Evolutionary conservation across 2,113 vertebrate genomes (phyloP).

Genomic region (Takifugu flavidus): DNA sequence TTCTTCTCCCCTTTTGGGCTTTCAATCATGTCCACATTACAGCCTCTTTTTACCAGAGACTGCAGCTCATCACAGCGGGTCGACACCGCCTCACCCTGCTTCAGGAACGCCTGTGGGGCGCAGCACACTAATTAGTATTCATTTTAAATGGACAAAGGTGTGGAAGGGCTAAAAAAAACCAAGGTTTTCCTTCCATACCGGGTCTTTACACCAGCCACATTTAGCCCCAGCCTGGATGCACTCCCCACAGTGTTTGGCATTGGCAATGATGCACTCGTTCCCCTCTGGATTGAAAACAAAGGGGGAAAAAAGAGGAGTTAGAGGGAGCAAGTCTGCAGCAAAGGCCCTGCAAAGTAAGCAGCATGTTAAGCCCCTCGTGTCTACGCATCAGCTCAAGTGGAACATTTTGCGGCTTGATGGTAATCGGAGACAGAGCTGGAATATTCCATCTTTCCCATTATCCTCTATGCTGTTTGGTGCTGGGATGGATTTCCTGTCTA

Average conservation of each 20-base stretch:
- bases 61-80: conserved; percentile 90
- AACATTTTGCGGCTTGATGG: conserved; percentile 23
- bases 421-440: conserved; percentile 50
- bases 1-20: conserved; percentile 80
- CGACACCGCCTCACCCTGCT: conserved; percentile 92
- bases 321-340: conserved; percentile 19
- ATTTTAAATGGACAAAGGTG: neutral
- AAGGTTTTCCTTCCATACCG: conserved; percentile 72
- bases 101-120: conserved; percentile 78
- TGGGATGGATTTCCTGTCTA: conserved; percentile 32
- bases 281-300: conserved; percentile 79
- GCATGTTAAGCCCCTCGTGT: conserved; percentile 27
- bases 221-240: conserved; percentile 96
- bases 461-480: conserved; percentile 5
- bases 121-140: neutral
- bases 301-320: conserved; percentile 26
- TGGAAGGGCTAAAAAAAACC: neutral
- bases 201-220: conserved; percentile 94
- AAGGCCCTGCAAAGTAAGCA: conserved; percentile 42
- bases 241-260: conserved; percentile 92
- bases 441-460: conserved; percentile 55
- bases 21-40: conserved; percentile 78
- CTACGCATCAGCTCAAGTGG: conserved; percentile 45
- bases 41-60: conserved; percentile 84
- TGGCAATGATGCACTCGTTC: conserved; percentile 92